phyloP scores from a whole-genome alignment of 2,113 vertebrate species.

The Aix galericulata region DNA sequence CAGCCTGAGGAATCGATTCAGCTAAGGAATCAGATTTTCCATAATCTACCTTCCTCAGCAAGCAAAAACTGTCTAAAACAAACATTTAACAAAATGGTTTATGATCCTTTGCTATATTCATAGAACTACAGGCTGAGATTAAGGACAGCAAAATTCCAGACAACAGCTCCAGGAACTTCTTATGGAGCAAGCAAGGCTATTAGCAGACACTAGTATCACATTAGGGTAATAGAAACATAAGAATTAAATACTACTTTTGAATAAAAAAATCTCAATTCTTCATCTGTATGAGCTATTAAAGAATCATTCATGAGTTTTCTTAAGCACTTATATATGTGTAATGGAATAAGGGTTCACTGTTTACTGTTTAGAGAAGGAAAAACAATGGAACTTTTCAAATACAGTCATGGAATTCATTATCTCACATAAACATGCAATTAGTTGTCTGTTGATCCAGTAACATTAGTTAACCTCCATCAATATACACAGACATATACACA shows the following conservation, averaged over 20 bases:
- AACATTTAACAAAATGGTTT: background rate
- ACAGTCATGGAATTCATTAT: background rate
- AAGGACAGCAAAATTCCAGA: background rate
- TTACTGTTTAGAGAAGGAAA: background rate
- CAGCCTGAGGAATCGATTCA: background rate
- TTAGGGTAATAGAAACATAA: background rate
- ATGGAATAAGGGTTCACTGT: background rate
- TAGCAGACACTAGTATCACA: background rate
- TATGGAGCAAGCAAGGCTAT: background rate
- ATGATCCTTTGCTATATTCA: background rate
- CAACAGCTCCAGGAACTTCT: background rate
- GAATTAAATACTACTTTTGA: background rate
- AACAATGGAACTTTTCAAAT: background rate
- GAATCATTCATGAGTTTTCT: background rate
- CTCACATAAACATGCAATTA: background rate
- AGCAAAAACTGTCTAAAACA: background rate
- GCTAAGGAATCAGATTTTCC: background rate
- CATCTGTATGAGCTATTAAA: background rate
- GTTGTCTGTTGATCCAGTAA: background rate
- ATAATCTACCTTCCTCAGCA: background rate
- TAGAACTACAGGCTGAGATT: background rate
- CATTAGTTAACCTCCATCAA: constrained; percentile 9
- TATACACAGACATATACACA: background rate
- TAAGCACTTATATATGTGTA: background rate
- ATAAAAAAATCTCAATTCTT: background rate